A percentile compares a stretch with the other conserved stretches of the same genome.
Evolutionary conservation across 2,113 vertebrate genomes (phyloP).

Genomic region (Tachysurus vachellii): DNA sequence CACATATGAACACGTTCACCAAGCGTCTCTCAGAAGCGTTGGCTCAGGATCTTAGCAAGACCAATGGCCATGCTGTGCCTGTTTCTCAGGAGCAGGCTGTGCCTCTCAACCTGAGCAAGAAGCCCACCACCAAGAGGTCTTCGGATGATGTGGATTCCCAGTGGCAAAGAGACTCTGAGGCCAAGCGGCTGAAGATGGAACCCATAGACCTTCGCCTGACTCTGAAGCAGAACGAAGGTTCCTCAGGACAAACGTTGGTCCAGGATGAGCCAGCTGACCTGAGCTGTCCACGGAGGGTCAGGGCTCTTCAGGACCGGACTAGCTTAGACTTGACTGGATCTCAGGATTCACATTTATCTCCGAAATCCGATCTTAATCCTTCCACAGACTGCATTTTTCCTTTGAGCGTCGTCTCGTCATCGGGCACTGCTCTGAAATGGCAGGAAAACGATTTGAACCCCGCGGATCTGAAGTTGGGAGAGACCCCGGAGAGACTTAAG

Average conservation of each 20-base stretch:
- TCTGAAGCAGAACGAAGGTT: constrained; percentile 38
- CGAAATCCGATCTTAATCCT: constrained; percentile 1
- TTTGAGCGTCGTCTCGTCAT: constrained; percentile 23
- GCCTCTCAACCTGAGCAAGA: constrained; percentile 77
- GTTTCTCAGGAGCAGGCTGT: constrained; percentile 69
- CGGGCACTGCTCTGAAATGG: constrained; percentile 24
- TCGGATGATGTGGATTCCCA: constrained; percentile 38
- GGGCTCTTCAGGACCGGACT: constrained; percentile 66
- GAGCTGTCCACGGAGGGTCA: constrained; percentile 73
- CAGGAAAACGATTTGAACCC: constrained; percentile 22
- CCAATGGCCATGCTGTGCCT: constrained; percentile 50
- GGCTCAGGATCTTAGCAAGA: constrained; percentile 70
- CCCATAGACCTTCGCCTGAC: constrained; percentile 2
- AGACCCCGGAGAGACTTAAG: background rate
- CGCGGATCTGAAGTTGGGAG: constrained; percentile 25
- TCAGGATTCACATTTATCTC: constrained; percentile 56
- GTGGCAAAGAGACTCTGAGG: constrained; percentile 16
- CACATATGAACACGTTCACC: constrained; percentile 74
- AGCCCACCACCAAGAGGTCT: constrained; percentile 61
- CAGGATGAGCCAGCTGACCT: constrained; percentile 77
- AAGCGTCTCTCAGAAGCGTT: constrained; percentile 74
- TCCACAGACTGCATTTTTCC: constrained; percentile 28
- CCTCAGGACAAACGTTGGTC: constrained; percentile 42
- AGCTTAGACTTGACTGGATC: constrained; percentile 47
- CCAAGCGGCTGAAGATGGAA: constrained; percentile 55